Base-by-base conservation (phyloP, 2,113 vertebrate species). In the Phalacrocorax carbo region DNA sequence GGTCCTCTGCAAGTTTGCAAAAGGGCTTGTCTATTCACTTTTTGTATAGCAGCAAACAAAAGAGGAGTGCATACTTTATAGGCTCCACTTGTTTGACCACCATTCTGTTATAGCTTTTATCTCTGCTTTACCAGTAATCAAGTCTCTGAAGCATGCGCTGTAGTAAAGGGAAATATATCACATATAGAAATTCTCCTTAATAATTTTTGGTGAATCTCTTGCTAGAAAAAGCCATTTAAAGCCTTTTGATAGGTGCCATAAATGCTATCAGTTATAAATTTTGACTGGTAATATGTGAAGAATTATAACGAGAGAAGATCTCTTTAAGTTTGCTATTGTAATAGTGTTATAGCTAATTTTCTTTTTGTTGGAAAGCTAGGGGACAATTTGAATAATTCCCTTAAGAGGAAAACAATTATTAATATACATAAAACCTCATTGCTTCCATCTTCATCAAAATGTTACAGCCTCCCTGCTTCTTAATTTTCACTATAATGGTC, bases 21-120 rank as follows among this genome's bases (percentile, higher is more conserved):
- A 98, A 96, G 94, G 93, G 91, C 92, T 96, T 79, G 44, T 97
- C 97, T 98, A 98, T 98, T 98, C 98, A 98, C 82, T 97, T 97
- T 98, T 98, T 98, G 97, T 98, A 94, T 97, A 98, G 97, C 94
- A 91, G 96, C 96, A 98, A 97, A 98, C 98, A 98, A 98, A 98
- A 97, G 97, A 94, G 96, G 94, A 92, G 88, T 69, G 94, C 96
- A 97, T 94, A 95, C 97, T 98, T 97, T 97, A 96, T 95, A 94
- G 96, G 96, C 97, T 97, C 95, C 91, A 83, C 96, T 98, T 97
- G 97, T 96, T 96, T 93, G 91, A 91, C 88, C 94, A 93, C 93
- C 86, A 80, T 97, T 97, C 92, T 61, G 80, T 96, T 96, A 96
- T 93, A 86, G 96, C 95, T 98, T 98, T 98, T 97, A 97, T 98